Percentiles rank a stretch among this genome's conserved stretches.
Conservation (phyloP, 2,113 vertebrate genomes). For the Pangasianodon hypophthalmus region DNA sequence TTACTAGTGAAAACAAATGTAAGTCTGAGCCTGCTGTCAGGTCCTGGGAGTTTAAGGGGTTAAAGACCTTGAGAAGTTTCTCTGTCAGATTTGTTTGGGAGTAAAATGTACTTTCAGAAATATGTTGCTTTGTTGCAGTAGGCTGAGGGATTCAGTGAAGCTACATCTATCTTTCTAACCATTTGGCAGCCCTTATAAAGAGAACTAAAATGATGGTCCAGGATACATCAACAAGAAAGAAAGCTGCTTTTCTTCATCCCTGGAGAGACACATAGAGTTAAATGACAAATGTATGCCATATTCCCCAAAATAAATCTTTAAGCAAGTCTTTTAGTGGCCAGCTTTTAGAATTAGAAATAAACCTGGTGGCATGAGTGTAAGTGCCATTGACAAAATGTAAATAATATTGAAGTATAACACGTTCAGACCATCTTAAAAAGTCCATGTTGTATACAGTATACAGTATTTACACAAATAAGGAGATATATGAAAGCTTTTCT, state of each 20-base stretch:
- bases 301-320: conserved; percentile 8
- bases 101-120: conserved; percentile 17
- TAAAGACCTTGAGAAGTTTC: conserved; percentile 1
- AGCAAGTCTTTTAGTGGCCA: not conserved
- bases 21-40: not conserved
- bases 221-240: not conserved
- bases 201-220: not conserved
- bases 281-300: not conserved
- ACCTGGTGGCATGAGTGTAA: not conserved
- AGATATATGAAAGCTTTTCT: not conserved
- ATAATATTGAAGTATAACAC: not conserved
- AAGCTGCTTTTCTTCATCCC: not conserved
- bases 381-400: not conserved
- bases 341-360: conserved; percentile 46
- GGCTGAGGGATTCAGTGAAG: not conserved
- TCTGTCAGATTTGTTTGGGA: not conserved
- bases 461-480: not conserved
- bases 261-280: not conserved
- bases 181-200: not conserved
- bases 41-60: not conserved
- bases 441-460: not conserved
- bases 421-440: not conserved
- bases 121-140: not conserved
- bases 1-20: not conserved
- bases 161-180: not conserved